phyloP scores from a whole-genome alignment of 2,797 vertebrate genomes.

The Ctenopoma kingsleyae region DNA sequence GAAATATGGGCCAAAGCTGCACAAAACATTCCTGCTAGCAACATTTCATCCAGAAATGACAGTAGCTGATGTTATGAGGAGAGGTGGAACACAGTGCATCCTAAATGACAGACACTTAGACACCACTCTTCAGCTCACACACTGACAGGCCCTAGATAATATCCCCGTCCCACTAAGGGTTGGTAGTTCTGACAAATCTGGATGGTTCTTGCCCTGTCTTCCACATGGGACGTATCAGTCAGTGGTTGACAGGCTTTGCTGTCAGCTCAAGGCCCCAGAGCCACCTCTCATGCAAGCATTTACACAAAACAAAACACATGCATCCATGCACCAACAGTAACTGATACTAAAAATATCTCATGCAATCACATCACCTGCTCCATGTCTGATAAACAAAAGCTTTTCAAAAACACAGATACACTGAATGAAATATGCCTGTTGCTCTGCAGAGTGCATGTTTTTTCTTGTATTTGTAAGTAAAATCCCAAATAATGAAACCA shows the following conservation, averaged over 20 bases:
- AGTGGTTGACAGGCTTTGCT: constrained; percentile 65
- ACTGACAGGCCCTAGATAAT: constrained; percentile 70
- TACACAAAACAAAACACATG: constrained; percentile 42
- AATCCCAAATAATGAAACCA: not conserved
- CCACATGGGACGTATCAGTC: constrained; percentile 70
- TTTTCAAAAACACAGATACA: not conserved
- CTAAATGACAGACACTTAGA: constrained; percentile 57
- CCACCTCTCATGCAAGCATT: constrained; percentile 49
- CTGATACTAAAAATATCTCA: constrained; percentile 28
- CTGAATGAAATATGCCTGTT: not conserved
- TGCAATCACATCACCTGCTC: constrained; percentile 11
- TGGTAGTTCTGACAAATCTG: constrained; percentile 62
- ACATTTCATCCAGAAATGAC: constrained; percentile 62
- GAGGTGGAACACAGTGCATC: constrained; percentile 45
- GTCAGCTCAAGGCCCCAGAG: constrained; percentile 65
- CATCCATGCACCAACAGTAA: constrained; percentile 28
- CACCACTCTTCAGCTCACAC: constrained; percentile 37
- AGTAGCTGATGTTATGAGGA: constrained; percentile 51
- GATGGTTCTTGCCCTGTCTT: constrained; percentile 64
- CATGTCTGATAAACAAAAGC: not conserved
- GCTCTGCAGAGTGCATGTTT: not conserved
- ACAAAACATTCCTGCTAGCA: constrained; percentile 20
- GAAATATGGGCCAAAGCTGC: constrained; percentile 1
- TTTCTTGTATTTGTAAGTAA: not conserved
- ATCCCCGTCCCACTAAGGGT: constrained; percentile 55